Conservation (phyloP, 37 sponge, comb jelly and placozoan genomes). For the Geodia barretti region DNA sequence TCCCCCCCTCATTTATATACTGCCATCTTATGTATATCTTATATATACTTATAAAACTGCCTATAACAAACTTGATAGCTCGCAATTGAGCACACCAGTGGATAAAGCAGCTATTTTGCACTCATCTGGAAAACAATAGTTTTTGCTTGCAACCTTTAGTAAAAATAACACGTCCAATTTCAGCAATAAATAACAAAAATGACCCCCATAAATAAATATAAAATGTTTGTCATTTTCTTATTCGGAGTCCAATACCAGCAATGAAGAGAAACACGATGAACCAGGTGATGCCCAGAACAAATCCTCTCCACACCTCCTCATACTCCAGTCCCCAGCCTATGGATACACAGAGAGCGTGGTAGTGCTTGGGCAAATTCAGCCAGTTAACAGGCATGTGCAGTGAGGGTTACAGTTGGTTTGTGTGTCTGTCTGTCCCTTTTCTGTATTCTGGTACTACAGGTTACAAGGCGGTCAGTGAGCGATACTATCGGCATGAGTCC, state of each 20-base stretch:
- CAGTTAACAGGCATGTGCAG: background rate
- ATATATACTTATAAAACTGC: too few relatives aligned
- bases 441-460: too few relatives aligned
- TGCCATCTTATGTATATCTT: too few relatives aligned
- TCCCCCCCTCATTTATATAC: too few relatives aligned
- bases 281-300: slow-evolving; percentile 58
- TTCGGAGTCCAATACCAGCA: slow-evolving; percentile 59
- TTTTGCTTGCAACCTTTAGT: too few relatives aligned
- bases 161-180: background rate
- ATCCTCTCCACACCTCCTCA: slow-evolving; percentile 74
- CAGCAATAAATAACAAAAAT: background rate
- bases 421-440: too few relatives aligned
- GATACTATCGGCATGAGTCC: too few relatives aligned
- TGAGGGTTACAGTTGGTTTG: background rate
- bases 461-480: too few relatives aligned
- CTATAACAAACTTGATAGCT: too few relatives aligned
- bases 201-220: background rate
- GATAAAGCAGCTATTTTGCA: too few relatives aligned
- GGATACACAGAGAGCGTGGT: background rate
- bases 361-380: background rate
- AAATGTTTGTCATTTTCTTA: slow-evolving; percentile 45
- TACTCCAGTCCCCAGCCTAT: slow-evolving; percentile 79
- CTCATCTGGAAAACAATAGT: too few relatives aligned
- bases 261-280: slow-evolving; percentile 57
- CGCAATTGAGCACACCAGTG: too few relatives aligned